Evolutionary conservation across 2,113 vertebrate genomes (phyloP).

Genomic region (Macquaria australasica): DNA sequence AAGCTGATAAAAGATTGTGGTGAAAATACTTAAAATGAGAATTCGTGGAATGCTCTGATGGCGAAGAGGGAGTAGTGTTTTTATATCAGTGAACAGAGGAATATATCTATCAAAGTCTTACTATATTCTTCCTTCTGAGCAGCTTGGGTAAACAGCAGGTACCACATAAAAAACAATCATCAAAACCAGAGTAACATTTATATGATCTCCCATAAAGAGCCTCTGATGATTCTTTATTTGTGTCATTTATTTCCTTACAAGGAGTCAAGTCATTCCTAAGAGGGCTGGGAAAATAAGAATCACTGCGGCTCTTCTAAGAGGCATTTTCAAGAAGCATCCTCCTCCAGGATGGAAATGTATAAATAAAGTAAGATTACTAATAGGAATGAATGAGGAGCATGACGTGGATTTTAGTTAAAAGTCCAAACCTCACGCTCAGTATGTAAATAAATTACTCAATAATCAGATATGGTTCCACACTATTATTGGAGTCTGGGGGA

Average conservation of each 20-base stretch:
- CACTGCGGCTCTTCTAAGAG: constrained; percentile 2
- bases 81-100: constrained; percentile 13
- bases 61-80: constrained; percentile 47
- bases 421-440: not conserved
- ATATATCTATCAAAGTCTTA: constrained; percentile 44
- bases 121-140: constrained; percentile 24
- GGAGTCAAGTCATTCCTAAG: constrained; percentile 45
- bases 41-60: constrained; percentile 39
- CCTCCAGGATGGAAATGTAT: constrained; percentile 27
- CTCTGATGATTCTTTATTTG: constrained; percentile 41
- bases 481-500: not conserved
- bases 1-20: constrained; percentile 41
- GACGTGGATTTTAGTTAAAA: constrained; percentile 12
- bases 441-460: constrained; percentile 42
- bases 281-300: constrained; percentile 19
- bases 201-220: constrained; percentile 39
- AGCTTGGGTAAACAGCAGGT: constrained; percentile 52
- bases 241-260: constrained; percentile 69
- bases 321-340: constrained; percentile 7
- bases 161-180: constrained; percentile 53
- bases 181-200: constrained; percentile 39
- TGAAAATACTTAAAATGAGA: constrained; percentile 43
- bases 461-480: constrained; percentile 6
- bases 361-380: constrained; percentile 35
- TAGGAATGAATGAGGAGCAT: constrained; percentile 21